Conservation (phyloP, 2,113 vertebrate genomes). For the Oceanites oceanicus region DNA sequence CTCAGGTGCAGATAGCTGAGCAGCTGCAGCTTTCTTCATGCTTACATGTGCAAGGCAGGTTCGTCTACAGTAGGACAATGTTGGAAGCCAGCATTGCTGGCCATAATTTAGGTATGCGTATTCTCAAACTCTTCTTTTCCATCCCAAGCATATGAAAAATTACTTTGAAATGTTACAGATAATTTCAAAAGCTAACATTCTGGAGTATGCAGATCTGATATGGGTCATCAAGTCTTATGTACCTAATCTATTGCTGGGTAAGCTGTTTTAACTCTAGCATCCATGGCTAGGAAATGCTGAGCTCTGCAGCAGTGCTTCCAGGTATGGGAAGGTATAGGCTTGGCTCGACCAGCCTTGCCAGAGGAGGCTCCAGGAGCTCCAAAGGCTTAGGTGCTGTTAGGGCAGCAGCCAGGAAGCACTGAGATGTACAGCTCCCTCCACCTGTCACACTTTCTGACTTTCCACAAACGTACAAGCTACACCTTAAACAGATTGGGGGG, state of each 20-base stretch:
- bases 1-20: background rate
- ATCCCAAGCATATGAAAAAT: background rate
- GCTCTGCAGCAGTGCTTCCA: background rate
- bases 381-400: background rate
- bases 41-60: background rate
- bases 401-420: background rate
- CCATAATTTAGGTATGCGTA: background rate
- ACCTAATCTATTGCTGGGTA: background rate
- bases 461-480: background rate
- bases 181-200: background rate
- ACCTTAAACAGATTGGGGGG: background rate
- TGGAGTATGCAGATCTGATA: background rate
- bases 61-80: background rate
- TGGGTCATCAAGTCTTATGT: background rate
- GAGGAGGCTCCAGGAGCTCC: background rate
- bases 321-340: background rate
- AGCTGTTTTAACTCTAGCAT: background rate
- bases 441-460: background rate
- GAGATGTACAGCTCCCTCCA: background rate
- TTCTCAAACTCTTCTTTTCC: background rate
- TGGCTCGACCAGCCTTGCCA: fast-evolving
- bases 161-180: background rate
- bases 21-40: background rate
- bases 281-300: background rate
- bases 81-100: background rate